Conservation (phyloP, 2,797 vertebrate species). For the Hapalemur alaotrensis region DNA sequence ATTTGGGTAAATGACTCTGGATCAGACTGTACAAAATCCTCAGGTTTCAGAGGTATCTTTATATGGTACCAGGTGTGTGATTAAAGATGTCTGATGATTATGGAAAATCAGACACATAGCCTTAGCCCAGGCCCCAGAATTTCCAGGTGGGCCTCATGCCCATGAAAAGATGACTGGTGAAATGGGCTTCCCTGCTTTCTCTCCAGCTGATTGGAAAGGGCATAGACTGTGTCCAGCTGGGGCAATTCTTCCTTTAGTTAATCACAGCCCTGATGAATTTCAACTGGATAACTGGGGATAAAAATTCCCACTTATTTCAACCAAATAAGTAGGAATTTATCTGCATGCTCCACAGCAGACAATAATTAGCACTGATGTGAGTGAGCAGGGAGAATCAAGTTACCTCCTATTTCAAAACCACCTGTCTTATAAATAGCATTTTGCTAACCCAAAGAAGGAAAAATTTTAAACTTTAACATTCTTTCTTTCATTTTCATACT, state of each 20-base stretch:
- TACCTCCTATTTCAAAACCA: background rate
- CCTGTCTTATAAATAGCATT: background rate
- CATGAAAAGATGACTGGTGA: background rate
- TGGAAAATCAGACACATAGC: background rate
- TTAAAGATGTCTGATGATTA: background rate
- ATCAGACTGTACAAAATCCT: background rate
- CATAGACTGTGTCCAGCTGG: no score
- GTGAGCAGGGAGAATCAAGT: background rate
- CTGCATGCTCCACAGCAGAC: background rate
- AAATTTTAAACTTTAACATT: background rate
- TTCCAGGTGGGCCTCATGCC: accelerated
- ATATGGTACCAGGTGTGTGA: background rate
- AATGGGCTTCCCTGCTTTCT: background rate
- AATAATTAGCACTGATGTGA: no score
- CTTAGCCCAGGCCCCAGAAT: background rate
- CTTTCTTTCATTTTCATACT: background rate
- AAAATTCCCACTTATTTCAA: background rate
- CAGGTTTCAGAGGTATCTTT: background rate
- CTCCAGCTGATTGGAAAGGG: background rate
- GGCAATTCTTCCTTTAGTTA: no score
- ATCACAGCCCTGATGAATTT: background rate
- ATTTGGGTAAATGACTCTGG: background rate
- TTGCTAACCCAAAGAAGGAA: background rate
- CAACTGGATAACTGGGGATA: background rate
- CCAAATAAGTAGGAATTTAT: background rate